Evolutionary conservation across 2,797 vertebrate species (phyloP).

Genomic region (Pachyuromys duprasi): DNA sequence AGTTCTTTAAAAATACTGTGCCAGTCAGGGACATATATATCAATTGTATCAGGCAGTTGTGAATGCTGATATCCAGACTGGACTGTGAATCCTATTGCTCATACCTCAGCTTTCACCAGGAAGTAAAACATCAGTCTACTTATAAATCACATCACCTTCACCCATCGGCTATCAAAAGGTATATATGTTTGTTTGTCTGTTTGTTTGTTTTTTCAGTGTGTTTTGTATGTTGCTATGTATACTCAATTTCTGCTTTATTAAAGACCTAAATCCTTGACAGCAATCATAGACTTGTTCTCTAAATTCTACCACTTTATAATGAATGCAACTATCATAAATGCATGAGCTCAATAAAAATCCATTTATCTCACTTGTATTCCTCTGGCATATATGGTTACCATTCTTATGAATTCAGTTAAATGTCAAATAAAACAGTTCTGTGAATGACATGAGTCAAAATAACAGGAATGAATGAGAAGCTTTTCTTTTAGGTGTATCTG

Average conservation of each 20-base stretch:
- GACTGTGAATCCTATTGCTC: not conserved
- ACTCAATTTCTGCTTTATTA: not conserved
- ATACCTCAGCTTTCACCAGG: not conserved
- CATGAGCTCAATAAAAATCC: conserved; percentile 9
- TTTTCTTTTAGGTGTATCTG: not conserved
- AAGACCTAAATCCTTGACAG: not conserved
- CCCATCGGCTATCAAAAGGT: not conserved
- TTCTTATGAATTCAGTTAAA: conserved; percentile 12
- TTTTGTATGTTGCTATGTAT: not conserved
- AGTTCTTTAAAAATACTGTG: not conserved
- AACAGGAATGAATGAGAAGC: not conserved
- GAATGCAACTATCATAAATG: not conserved
- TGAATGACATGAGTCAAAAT: conserved; percentile 50
- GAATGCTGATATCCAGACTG: not conserved
- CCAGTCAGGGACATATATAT: not conserved
- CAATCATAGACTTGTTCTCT: not conserved
- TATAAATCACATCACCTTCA: not conserved
- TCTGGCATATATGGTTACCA: not conserved
- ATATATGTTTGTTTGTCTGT: too few species aligned
- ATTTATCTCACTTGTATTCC: not conserved
- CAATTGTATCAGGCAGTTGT: too few species aligned
- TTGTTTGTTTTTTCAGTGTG: not conserved
- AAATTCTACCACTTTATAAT: not conserved
- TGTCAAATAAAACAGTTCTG: conserved; percentile 3
- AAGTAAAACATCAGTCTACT: not conserved